These are phyloP conservation scores for Chaenocephalus aceratus DNA, from an alignment of 2,113 vertebrate genomes.

Conservation along the genomic window DNA sequence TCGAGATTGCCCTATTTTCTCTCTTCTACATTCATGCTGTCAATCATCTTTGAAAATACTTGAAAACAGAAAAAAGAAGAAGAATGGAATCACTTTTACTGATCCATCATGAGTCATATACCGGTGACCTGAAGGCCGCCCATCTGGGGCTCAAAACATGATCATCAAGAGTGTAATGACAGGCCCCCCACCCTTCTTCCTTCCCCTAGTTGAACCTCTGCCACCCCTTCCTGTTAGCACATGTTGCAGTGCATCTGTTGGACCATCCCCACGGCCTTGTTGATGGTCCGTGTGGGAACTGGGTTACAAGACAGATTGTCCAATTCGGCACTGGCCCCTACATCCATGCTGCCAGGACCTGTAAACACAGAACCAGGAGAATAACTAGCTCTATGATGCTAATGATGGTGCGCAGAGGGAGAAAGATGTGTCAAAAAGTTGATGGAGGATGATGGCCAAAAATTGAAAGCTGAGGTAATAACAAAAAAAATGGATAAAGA, in stretches of 20 bases:
- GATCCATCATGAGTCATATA: constrained; percentile 44
- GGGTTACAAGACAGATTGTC: constrained; percentile 56
- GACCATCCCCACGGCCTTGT: constrained; percentile 35
- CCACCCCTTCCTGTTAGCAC: constrained; percentile 54
- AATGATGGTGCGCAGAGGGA: background rate
- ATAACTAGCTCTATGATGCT: background rate
- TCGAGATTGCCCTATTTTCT: background rate
- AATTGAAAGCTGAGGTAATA: background rate
- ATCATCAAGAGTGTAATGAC: constrained; percentile 37
- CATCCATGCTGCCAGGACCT: constrained; percentile 24
- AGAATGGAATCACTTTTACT: constrained; percentile 9
- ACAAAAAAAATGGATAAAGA: constrained; percentile 14
- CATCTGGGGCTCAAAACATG: constrained; percentile 29
- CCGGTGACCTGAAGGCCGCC: constrained; percentile 21
- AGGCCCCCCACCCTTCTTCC: constrained; percentile 10
- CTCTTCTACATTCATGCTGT: background rate
- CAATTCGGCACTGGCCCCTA: constrained; percentile 43
- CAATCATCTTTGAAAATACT: background rate
- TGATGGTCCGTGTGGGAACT: constrained; percentile 67
- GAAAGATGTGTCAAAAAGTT: background rate
- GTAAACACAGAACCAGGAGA: constrained; percentile 32
- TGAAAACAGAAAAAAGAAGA: constrained; percentile 7
- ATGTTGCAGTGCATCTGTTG: constrained; percentile 71
- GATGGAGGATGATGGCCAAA: background rate
- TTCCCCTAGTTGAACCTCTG: constrained; percentile 48